Evolutionary conservation across 2,888 invertebrate species (phyloP).

Genomic region (Synergus gifuensis): DNA sequence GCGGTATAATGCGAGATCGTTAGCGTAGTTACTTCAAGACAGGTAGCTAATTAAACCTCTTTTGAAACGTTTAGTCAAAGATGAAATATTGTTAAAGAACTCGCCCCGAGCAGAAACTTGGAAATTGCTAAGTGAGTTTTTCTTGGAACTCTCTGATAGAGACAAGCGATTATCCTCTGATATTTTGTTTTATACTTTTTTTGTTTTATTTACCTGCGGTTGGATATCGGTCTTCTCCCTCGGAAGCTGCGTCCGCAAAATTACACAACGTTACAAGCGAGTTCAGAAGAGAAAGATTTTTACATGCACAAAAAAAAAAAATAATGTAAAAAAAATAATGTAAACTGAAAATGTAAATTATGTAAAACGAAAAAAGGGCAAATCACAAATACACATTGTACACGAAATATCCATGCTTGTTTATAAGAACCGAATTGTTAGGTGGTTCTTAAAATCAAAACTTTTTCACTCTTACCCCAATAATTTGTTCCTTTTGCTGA

Average conservation of each 20-base stretch:
- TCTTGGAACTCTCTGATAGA: background rate
- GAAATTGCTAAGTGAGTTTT: conserved; percentile 18
- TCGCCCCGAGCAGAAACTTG: conserved; percentile 49
- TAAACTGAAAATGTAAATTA: too few relatives aligned
- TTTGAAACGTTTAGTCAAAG: conserved; percentile 64
- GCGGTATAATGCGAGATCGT: conserved; percentile 57
- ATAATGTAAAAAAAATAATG: background rate
- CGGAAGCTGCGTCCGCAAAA: conserved; percentile 74
- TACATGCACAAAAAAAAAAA: conserved; percentile 42
- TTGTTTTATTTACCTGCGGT: conserved; percentile 71
- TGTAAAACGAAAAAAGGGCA: too few relatives aligned
- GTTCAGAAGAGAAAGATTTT: conserved; percentile 11
- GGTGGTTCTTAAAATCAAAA: background rate
- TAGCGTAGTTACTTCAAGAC: conserved; percentile 55
- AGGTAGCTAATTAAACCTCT: conserved; percentile 70
- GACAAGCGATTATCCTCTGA: background rate
- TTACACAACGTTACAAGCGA: conserved; percentile 54
- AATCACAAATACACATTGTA: background rate
- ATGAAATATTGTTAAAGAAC: conserved; percentile 61
- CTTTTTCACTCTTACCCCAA: conserved; percentile 34
- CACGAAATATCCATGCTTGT: conserved; percentile 2
- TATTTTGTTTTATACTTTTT: conserved; percentile 6
- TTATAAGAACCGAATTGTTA: background rate
- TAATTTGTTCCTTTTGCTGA: conserved; percentile 39
- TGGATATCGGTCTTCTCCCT: conserved; percentile 75